Evolutionary conservation across 2,888 invertebrate genomes (phyloP), one percentile per base, ranked within the genome.

Genomic region (Microplitis manilae): DNA sequence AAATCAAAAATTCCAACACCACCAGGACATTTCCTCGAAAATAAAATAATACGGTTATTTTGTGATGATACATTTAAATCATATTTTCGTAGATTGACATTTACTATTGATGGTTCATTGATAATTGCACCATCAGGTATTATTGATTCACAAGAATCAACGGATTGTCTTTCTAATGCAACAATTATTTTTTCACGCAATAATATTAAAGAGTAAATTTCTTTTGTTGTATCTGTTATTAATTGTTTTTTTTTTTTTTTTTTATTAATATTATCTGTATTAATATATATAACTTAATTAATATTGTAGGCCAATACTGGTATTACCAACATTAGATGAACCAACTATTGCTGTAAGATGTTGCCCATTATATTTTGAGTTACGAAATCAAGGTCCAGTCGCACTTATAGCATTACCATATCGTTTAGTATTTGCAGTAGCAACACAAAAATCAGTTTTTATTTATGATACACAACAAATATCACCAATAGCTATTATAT

Each of bases 61-160:
- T 95, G 97, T 84, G 98, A 98, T 84, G 98, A 98, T 88, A 97
- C 97, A 0, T 92, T 98, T 81, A 96, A 97, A 90, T 97, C 98
- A 0, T 99, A 97, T 90, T 98, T 96, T 87, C 92, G 99, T 64
- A 92, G 99, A 59, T 90, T 98, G 39, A 93, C 94, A 68, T 99
- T 97, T 87, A 96, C 97, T 38, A 97, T 98, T 0, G 98, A 98
- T 89, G 99, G 99, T 0, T 92, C 95, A 86, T 90, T 99, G 68
- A 90, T 99, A 30, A 93, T 98, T n/a, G 95, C 96, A 0, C 99
- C 99, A 0, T 95, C 97, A 0, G 98, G 98, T 0, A 93, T 95
- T 75, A 91, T 97, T 0, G 96, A 96, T 85, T 92, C 93, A 0
- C 94, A 94, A 68, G 94, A 94, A 73, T 93, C 93, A n/a, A 88